phyloP scores from a whole-genome alignment of 2,888 invertebrate species.

The Ophion costatus region DNA sequence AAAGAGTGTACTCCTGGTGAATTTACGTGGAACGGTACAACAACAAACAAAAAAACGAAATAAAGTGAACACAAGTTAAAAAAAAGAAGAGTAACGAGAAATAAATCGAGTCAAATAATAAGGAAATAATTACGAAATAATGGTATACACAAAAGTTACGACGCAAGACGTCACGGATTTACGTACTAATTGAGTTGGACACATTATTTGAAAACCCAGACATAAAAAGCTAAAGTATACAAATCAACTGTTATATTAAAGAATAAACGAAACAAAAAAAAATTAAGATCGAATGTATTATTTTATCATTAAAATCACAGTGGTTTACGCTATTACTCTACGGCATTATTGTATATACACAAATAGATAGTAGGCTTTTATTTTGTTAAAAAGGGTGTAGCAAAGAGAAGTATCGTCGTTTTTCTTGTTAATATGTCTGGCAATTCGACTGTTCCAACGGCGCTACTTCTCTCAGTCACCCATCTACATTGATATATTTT shows the following conservation, averaged over 20 bases:
- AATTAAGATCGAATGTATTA: slow-evolving; percentile 67
- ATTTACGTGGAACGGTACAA: slow-evolving; percentile 57
- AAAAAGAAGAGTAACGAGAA: slow-evolving; percentile 60
- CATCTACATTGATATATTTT: slow-evolving; percentile 63
- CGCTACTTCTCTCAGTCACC: slow-evolving; percentile 70
- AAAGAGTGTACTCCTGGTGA: slow-evolving; percentile 58
- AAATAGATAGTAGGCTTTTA: slow-evolving; percentile 59
- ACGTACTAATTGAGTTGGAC: slow-evolving; percentile 67
- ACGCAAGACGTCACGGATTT: slow-evolving; percentile 67
- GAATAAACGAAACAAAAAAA: slow-evolving; percentile 63
- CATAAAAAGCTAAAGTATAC: slow-evolving; percentile 75
- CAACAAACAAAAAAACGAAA: slow-evolving; percentile 61
- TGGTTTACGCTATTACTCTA: slow-evolving; percentile 73
- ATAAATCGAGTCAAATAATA: slow-evolving; percentile 57
- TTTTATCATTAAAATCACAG: slow-evolving; percentile 68
- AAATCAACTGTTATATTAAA: slow-evolving; percentile 68
- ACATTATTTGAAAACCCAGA: slow-evolving; percentile 70
- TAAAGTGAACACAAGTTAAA: slow-evolving; percentile 52
- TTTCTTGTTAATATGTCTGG: slow-evolving; percentile 1
- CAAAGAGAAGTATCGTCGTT: slow-evolving; percentile 70
- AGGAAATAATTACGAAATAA: slow-evolving; percentile 59
- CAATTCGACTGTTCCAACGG: slow-evolving; percentile 53
- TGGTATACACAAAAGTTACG: slow-evolving; percentile 67
- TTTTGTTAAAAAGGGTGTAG: slow-evolving; percentile 67
- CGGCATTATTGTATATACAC: slow-evolving; percentile 68